phyloP scores from a whole-genome alignment of 2,113 vertebrate species.

The Pteruthius melanotis region DNA sequence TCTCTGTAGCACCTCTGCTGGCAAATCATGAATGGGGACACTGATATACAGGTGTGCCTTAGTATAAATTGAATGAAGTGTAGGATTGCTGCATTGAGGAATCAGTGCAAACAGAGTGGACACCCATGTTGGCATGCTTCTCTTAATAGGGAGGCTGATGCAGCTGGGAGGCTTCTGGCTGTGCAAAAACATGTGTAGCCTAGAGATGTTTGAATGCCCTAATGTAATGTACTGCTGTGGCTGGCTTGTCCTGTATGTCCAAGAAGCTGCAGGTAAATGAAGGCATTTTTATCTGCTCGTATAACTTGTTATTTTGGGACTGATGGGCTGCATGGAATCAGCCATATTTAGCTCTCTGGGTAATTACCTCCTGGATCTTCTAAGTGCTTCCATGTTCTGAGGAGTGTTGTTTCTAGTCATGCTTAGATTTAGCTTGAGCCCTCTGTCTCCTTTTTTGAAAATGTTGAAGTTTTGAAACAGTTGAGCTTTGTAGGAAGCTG shows the following conservation, averaged over 20 bases:
- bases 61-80: not conserved
- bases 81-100: not conserved
- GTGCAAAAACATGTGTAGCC: not conserved
- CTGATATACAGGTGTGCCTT: no score
- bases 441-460: not conserved
- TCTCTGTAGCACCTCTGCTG: not conserved
- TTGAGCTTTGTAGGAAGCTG: not conserved
- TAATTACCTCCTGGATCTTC: not conserved
- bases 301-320: not conserved
- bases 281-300: not conserved
- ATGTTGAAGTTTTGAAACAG: not conserved
- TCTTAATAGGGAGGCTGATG: not conserved
- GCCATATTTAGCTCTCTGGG: not conserved
- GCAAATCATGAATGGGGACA: not conserved
- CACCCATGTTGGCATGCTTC: fast-evolving
- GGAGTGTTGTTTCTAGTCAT: not conserved
- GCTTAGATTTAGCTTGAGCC: not conserved
- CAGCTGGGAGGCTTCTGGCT: not conserved
- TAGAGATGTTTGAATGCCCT: not conserved
- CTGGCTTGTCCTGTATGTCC: not conserved
- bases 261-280: not conserved
- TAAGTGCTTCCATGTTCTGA: not conserved
- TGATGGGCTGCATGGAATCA: not conserved
- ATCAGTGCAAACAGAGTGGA: not conserved
- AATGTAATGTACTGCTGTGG: not conserved